phyloP scores from a whole-genome alignment of 2,113 vertebrate species.

The Chaetops frenatus region DNA sequence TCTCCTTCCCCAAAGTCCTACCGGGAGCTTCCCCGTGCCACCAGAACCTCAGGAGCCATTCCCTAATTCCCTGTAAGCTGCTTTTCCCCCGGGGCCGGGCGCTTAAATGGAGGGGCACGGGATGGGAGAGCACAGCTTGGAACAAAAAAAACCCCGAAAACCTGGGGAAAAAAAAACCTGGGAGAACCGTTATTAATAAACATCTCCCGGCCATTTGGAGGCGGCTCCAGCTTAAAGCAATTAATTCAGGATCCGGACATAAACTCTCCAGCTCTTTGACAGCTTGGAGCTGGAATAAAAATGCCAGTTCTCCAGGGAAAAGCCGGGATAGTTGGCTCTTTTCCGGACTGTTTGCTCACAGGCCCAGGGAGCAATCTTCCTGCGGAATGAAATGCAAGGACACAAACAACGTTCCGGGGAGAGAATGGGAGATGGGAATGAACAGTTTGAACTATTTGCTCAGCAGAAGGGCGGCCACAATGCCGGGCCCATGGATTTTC shows the following conservation, averaged over 20 bases:
- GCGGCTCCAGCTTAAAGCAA: slow-evolving; percentile 97
- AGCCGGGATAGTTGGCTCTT: slow-evolving; percentile 95
- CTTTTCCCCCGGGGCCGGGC: slow-evolving; percentile 25
- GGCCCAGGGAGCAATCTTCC: slow-evolving; percentile 99
- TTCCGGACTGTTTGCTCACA: slow-evolving; percentile 99
- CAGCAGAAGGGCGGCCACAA: slow-evolving; percentile 99
- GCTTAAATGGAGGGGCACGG: slow-evolving; percentile 18
- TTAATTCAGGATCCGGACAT: slow-evolving; percentile 99
- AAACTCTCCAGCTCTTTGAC: slow-evolving; percentile 99
- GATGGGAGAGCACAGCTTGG: slow-evolving; percentile 55
- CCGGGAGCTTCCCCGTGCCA: neutral
- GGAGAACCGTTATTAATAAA: slow-evolving; percentile 80
- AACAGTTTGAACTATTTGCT: slow-evolving; percentile 99
- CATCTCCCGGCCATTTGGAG: slow-evolving; percentile 95
- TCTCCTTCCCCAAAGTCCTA: neutral
- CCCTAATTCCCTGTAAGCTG: slow-evolving; percentile 41
- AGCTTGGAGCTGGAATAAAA: slow-evolving; percentile 99
- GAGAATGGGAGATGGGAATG: slow-evolving; percentile 99
- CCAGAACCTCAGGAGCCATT: neutral
- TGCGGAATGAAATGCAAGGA: slow-evolving; percentile 99
- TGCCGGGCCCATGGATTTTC: slow-evolving; percentile 95
- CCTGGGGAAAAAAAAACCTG: neutral
- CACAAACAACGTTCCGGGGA: slow-evolving; percentile 98
- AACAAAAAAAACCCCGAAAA: neutral
- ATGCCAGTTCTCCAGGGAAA: slow-evolving; percentile 99